These are phyloP conservation scores for Apodemia hepburni DNA, from an alignment of 2,888 invertebrate species.

Conservation along the genomic window DNA sequence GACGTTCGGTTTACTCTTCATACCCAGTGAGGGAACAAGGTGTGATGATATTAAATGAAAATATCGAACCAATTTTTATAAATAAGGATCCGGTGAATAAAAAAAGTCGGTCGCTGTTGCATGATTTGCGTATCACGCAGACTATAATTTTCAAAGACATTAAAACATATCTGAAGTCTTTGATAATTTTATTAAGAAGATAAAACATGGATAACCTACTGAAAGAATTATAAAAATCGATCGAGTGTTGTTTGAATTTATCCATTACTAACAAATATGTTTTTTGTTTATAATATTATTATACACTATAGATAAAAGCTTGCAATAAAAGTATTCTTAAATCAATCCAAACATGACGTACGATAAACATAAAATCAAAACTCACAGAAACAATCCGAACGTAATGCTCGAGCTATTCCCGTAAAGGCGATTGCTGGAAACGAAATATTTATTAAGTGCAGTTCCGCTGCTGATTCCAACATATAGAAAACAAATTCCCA, in stretches of 20 bases:
- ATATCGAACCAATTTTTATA: too few species aligned
- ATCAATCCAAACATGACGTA: conserved; percentile 10
- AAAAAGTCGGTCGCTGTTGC: too few species aligned
- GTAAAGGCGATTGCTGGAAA: conserved; percentile 10
- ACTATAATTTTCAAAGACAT: too few species aligned
- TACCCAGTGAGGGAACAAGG: too few species aligned
- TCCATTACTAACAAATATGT: not conserved
- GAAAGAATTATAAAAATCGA: too few species aligned
- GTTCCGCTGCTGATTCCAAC: conserved; percentile 6
- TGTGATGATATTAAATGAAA: too few species aligned
- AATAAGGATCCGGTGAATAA: too few species aligned
- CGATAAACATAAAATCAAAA: conserved; percentile 1
- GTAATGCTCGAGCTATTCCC: conserved; percentile 9
- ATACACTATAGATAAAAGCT: conserved; percentile 4
- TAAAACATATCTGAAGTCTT: too few species aligned
- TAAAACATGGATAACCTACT: too few species aligned
- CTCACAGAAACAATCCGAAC: conserved; percentile 10
- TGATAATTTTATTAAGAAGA: too few species aligned
- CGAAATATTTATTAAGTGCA: conserved; percentile 16
- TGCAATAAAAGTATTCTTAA: conserved; percentile 1
- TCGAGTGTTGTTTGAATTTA: not conserved
- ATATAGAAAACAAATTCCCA: conserved; percentile 15
- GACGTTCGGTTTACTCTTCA: too few species aligned
- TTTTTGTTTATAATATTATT: not conserved
- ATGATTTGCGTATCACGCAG: too few species aligned